Conservation (phyloP, 2,888 invertebrate genomes). For the Polymixis lichenea region DNA sequence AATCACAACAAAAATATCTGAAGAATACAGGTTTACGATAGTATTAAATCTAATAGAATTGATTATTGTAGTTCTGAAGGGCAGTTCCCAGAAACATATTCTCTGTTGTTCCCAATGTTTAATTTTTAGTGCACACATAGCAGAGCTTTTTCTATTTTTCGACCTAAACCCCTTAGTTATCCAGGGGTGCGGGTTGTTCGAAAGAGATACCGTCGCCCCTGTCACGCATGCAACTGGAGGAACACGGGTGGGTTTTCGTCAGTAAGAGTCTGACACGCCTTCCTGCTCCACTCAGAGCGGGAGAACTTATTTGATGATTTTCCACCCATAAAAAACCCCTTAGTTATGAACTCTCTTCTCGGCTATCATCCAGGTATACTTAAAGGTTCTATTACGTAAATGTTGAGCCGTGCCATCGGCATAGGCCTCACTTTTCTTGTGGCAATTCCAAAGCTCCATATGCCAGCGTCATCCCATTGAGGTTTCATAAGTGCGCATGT, state of each 20-base stretch:
- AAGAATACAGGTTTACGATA: constrained; percentile 30
- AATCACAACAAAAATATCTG: constrained; percentile 36
- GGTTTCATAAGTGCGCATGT: too few relatives aligned
- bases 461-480: neutral
- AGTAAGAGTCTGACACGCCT: too few relatives aligned
- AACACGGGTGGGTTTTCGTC: too few relatives aligned
- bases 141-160: neutral
- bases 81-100: neutral
- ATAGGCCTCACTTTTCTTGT: neutral
- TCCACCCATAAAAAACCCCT: too few relatives aligned
- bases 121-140: neutral
- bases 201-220: too few relatives aligned
- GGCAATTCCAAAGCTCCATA: neutral
- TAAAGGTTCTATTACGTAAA: neutral
- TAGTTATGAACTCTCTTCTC: neutral
- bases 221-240: too few relatives aligned
- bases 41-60: constrained; percentile 18
- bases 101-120: neutral
- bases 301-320: too few relatives aligned
- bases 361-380: too few relatives aligned
- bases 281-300: too few relatives aligned
- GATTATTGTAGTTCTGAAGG: constrained; percentile 2
- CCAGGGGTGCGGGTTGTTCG: too few relatives aligned
- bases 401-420: neutral
- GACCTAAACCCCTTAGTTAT: neutral